Conservation (phyloP, 2,888 invertebrate species). For the Argyra leucocephala region DNA sequence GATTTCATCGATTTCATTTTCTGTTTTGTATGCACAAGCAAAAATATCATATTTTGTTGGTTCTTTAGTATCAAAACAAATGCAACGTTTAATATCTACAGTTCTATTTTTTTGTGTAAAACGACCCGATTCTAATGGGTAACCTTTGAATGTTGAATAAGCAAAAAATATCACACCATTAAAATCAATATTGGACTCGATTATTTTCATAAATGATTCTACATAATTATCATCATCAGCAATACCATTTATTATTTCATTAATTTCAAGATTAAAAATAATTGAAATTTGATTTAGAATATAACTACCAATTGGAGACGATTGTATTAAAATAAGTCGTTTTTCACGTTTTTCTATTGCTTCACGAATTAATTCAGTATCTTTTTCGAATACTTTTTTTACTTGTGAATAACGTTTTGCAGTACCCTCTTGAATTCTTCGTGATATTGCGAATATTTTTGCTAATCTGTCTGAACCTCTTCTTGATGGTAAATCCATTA, state of each 20-base stretch:
- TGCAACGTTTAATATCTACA: conserved; percentile 47
- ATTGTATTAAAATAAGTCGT: background rate
- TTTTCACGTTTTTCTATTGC: background rate
- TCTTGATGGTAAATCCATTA: too few species aligned
- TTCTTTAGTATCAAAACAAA: conserved; percentile 53
- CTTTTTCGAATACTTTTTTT: background rate
- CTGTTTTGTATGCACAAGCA: conserved; percentile 62
- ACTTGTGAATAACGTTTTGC: background rate
- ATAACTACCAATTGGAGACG: conserved; percentile 49
- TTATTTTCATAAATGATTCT: conserved; percentile 52
- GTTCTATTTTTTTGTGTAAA: conserved; percentile 32
- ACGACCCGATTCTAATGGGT: conserved; percentile 45
- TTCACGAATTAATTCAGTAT: background rate
- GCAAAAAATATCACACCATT: conserved; percentile 56
- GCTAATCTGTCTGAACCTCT: background rate
- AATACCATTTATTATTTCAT: conserved; percentile 58
- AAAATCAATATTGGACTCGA: conserved; percentile 52
- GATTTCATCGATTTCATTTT: conserved; percentile 50
- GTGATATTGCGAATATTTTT: background rate
- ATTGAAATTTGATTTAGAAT: conserved; percentile 58
- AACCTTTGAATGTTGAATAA: conserved; percentile 56
- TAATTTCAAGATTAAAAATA: conserved; percentile 59
- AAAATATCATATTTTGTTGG: conserved; percentile 51
- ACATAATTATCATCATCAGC: conserved; percentile 57
- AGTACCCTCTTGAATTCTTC: background rate